A percentile compares a stretch with the other conserved stretches of the same genome.
Evolutionary conservation across 35 echinoderm and acorn worm species (phyloP).

Genomic region (Ptychodera flava): DNA sequence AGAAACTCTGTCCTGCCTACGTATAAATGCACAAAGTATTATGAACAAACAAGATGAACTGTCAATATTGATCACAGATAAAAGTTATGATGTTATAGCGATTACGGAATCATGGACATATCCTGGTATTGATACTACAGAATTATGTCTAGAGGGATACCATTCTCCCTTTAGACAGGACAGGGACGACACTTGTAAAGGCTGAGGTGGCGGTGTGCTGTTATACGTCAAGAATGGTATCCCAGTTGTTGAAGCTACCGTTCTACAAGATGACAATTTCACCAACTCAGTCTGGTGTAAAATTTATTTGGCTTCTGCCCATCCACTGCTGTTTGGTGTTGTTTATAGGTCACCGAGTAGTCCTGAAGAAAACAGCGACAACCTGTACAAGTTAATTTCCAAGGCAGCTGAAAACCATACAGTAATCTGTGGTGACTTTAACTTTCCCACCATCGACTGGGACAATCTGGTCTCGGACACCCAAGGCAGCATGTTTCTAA

Average conservation of each 20-base stretch:
- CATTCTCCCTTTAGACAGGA: neutral
- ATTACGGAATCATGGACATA: neutral
- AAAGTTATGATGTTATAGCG: neutral
- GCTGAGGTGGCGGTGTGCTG: neutral
- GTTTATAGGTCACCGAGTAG: neutral
- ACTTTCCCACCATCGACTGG: neutral
- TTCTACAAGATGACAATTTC: neutral
- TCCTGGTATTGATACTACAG: neutral
- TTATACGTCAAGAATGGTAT: neutral
- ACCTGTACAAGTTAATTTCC: neutral
- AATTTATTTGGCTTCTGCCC: neutral
- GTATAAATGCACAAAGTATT: no score
- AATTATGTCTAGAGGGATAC: neutral
- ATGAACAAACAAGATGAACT: no score
- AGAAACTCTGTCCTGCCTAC: no score
- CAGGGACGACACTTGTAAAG: neutral
- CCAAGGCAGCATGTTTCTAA: no score
- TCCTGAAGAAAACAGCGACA: neutral
- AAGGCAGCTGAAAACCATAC: neutral
- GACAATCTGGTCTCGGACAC: neutral
- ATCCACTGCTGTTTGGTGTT: neutral
- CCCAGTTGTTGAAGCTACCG: neutral
- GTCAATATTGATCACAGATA: no score
- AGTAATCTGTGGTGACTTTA: neutral
- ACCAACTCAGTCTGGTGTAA: neutral